Conservation (phyloP, 2,888 invertebrate species). For the Oeneis ivallda region DNA sequence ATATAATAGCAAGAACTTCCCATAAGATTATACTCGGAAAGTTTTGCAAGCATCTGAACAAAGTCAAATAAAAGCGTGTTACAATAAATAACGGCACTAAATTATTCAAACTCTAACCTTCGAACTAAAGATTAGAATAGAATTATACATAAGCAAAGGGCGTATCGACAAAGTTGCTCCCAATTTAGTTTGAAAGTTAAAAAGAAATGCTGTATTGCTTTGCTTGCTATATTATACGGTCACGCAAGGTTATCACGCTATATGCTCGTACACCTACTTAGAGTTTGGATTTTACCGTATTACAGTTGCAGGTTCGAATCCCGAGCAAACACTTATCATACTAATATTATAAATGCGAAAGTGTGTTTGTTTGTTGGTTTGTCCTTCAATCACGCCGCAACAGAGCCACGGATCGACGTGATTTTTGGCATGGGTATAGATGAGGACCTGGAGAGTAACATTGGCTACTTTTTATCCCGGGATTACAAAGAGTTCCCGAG, state of each 20-base stretch:
- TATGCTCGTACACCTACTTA: neutral
- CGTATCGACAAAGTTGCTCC: conserved; percentile 17
- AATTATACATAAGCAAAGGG: conserved; percentile 15
- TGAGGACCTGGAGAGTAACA: too few relatives aligned
- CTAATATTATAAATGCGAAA: too few relatives aligned
- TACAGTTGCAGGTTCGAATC: too few relatives aligned
- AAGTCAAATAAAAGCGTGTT: neutral
- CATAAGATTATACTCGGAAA: neutral
- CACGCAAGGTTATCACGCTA: conserved; percentile 21
- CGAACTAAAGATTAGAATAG: conserved; percentile 9
- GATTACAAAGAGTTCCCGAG: too few relatives aligned
- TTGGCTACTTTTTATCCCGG: too few relatives aligned
- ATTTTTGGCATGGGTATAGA: too few relatives aligned
- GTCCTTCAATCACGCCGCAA: too few relatives aligned
- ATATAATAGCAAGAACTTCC: neutral
- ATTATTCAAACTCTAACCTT: conserved; percentile 16
- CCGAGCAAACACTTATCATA: too few relatives aligned
- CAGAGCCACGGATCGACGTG: too few relatives aligned
- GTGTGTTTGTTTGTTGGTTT: too few relatives aligned
- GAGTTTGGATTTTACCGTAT: neutral
- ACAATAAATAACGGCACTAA: neutral
- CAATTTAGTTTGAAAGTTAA: conserved; percentile 24
- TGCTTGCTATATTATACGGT: conserved; percentile 14
- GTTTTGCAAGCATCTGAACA: neutral
- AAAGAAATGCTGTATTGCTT: conserved; percentile 17